Evolutionary conservation across 2,797 vertebrate species (phyloP).

Genomic region (Alauda arvensis): DNA sequence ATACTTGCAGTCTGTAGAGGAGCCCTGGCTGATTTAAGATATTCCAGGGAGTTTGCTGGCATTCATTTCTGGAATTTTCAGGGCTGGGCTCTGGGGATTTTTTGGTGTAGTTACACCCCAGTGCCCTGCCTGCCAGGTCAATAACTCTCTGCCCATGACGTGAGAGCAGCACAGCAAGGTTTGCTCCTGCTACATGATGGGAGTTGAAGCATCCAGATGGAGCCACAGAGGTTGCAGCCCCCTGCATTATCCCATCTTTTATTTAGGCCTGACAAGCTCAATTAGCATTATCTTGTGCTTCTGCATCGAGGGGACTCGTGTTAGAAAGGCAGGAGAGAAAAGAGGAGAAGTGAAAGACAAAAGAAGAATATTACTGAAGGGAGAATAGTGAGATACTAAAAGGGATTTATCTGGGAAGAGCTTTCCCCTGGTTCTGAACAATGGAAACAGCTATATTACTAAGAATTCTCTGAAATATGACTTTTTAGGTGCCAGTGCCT

Average conservation of each 20-base stretch:
- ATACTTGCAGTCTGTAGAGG: background rate
- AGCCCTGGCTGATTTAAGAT: background rate
- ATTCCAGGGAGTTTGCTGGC: background rate
- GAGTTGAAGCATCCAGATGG: slow-evolving; percentile 46
- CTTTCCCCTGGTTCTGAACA: background rate
- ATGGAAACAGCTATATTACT: background rate
- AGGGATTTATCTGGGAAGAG: slow-evolving; percentile 9
- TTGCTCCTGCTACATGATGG: background rate
- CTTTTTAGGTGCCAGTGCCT: background rate
- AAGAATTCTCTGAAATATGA: background rate
- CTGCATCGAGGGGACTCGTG: slow-evolving; percentile 8
- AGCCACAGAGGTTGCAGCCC: background rate
- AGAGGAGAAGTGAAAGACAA: background rate
- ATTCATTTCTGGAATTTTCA: background rate
- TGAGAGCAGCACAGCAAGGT: background rate
- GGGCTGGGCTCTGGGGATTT: background rate
- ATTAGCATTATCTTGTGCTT: slow-evolving; percentile 46
- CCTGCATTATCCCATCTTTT: slow-evolving; percentile 31
- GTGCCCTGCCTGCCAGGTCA: slow-evolving; percentile 19
- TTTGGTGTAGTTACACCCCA: background rate
- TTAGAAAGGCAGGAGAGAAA: slow-evolving; percentile 26
- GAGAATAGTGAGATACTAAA: background rate
- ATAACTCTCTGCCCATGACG: slow-evolving; percentile 1
- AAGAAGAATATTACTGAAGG: background rate
- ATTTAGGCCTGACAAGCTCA: slow-evolving; percentile 55